Evolutionary conservation across 2,797 vertebrate species (phyloP), one percentile per base, ranked within the genome.

Genomic region (Crenichthys baileyi): DNA sequence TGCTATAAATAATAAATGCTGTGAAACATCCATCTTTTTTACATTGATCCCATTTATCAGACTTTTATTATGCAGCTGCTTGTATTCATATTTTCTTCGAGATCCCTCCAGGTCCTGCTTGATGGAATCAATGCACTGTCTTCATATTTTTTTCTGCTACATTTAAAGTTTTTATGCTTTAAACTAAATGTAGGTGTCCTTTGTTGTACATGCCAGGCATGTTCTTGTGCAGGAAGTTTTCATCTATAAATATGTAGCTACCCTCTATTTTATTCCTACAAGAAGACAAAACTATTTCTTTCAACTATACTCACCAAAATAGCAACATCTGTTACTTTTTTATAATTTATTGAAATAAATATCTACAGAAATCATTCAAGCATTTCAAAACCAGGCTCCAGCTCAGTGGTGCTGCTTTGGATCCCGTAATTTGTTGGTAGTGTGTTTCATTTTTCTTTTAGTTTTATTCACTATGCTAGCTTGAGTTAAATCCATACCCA

Each of bases 1-100:
- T 72, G 61, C 72, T 60, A 61, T 75, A 65, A 68, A 79, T 79
- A 74, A 79, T 79, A 79, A 74, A 74, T 74, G 72, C 51, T 70
- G 61, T 56, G 70, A 63, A 74, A 79, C 53, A 74, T 79, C 72
- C 61, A 79, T 72, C 72, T 79, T 73, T 73, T 65, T 48, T 79
- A 63, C 77, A 79, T 79, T 79, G 71, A 79, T 79, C 71, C 55
- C 60, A 56, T 79, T 79, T 50, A 67, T 67, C 50, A 73, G 60
- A 44, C 71, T 46, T 73, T 73, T 56, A 67, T 79, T 73, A 79
- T 79, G 60, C 77, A 73, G 63, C 77, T 24, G 26, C 50, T 71
- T 44, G 67, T 63, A 44, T 39, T 29, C 44, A 61, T 61, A 70
- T 39, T 48, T 70, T 73, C 71, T 68, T 72, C 41, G 16, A 73